Conservation (phyloP, 2,888 invertebrate species). For the Thera britannica region DNA sequence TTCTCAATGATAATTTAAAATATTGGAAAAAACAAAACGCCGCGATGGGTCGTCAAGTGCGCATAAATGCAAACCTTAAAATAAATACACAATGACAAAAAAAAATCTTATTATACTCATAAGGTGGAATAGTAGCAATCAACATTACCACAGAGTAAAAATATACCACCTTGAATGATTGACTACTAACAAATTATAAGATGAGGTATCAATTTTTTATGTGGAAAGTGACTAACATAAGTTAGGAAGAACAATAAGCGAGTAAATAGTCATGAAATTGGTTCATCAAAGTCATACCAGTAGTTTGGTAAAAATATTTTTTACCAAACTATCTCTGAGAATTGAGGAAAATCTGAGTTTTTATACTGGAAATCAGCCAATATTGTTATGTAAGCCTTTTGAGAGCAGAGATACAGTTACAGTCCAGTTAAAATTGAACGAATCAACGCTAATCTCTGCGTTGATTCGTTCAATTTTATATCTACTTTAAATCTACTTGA, state of each 20-base stretch:
- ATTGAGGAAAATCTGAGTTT: no score
- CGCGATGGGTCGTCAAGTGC: constrained; percentile 29
- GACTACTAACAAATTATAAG: not conserved
- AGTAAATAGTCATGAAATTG: not conserved
- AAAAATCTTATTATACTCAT: not conserved
- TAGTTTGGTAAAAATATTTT: not conserved
- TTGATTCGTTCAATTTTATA: no score
- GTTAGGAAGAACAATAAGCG: not conserved
- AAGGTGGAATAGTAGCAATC: not conserved
- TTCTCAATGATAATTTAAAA: not conserved
- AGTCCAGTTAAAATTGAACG: not conserved
- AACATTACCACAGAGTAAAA: no score
- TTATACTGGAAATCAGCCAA: no score
- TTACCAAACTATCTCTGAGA: no score
- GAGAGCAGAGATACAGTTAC: no score
- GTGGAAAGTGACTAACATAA: not conserved
- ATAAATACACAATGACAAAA: not conserved
- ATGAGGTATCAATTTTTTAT: no score
- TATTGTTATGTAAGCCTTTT: no score
- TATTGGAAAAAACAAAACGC: constrained; percentile 3
- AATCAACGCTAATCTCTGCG: not conserved
- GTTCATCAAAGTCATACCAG: not conserved
- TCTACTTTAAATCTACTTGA: no score
- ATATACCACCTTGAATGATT: not conserved
- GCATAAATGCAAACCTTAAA: constrained; percentile 23